A percentile compares a stretch with the other conserved stretches of the same genome.
phyloP scores from a whole-genome alignment of 2,888 invertebrate genomes.

The Euproctis similis region DNA sequence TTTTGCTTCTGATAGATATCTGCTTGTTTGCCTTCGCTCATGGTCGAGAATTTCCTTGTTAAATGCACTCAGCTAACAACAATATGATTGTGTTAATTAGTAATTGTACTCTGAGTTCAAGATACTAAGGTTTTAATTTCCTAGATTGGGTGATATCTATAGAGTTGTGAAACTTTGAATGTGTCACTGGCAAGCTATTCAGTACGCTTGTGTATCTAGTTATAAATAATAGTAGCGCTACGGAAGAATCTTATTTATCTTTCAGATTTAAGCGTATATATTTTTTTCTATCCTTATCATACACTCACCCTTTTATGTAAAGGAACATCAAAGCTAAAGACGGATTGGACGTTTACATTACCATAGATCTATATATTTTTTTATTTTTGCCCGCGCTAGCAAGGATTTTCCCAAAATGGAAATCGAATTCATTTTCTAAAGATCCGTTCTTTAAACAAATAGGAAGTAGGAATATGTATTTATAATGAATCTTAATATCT shows the following conservation, averaged over 20 bases:
- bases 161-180: slow-evolving; percentile 3
- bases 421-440: too few relatives aligned
- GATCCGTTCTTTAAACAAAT: too few relatives aligned
- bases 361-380: too few relatives aligned
- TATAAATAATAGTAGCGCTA: slow-evolving; percentile 8
- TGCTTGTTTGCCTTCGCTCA: slow-evolving; percentile 22
- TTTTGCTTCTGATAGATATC: too few relatives aligned
- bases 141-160: not conserved
- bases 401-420: too few relatives aligned
- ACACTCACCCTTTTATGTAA: too few relatives aligned
- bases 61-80: slow-evolving; percentile 19
- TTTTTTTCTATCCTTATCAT: too few relatives aligned
- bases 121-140: not conserved
- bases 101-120: slow-evolving; percentile 1
- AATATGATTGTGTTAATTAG: not conserved
- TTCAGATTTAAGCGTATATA: slow-evolving; percentile 2
- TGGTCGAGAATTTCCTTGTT: slow-evolving; percentile 24
- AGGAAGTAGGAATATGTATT: too few relatives aligned
- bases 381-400: too few relatives aligned
- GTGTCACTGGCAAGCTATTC: slow-evolving; percentile 6
- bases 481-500: too few relatives aligned
- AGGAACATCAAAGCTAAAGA: too few relatives aligned
- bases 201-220: slow-evolving; percentile 3
- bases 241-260: slow-evolving; percentile 2
- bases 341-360: too few relatives aligned